Conservation (phyloP, 2,797 vertebrate species). For the Aselliscus stoliczkanus region DNA sequence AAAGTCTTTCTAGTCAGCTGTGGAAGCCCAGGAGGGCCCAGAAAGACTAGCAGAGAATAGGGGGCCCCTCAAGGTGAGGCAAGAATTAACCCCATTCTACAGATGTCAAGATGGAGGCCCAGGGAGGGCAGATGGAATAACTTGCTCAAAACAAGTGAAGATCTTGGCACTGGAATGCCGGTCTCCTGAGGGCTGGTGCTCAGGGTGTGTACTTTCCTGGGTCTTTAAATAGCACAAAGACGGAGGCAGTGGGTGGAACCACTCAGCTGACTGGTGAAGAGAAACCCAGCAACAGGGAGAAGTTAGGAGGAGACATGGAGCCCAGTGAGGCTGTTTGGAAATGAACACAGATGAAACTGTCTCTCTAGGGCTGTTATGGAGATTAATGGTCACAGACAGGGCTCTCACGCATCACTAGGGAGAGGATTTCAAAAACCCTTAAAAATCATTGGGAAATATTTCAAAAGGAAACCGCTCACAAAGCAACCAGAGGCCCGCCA, state of each 20-base stretch:
- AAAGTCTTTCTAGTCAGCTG: background rate
- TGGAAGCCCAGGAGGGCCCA: background rate
- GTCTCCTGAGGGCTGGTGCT: background rate
- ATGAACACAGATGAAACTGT: slow-evolving; percentile 22
- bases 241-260: background rate
- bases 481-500: slow-evolving; percentile 58
- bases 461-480: slow-evolving; percentile 61
- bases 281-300: background rate
- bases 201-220: background rate
- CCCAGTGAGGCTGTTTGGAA: background rate
- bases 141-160: background rate
- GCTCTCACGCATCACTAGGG: slow-evolving; percentile 51
- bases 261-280: background rate
- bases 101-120: background rate
- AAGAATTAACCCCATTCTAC: background rate
- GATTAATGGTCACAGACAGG: slow-evolving; percentile 61
- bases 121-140: background rate
- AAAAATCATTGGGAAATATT: slow-evolving; percentile 69
- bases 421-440: slow-evolving; percentile 70
- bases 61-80: background rate
- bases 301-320: background rate
- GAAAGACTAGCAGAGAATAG: background rate
- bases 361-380: slow-evolving; percentile 35
- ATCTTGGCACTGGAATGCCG: background rate
- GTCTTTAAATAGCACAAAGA: background rate